Base-by-base conservation (phyloP, 2,888 invertebrate genomes). In the Eurois occulta region DNA sequence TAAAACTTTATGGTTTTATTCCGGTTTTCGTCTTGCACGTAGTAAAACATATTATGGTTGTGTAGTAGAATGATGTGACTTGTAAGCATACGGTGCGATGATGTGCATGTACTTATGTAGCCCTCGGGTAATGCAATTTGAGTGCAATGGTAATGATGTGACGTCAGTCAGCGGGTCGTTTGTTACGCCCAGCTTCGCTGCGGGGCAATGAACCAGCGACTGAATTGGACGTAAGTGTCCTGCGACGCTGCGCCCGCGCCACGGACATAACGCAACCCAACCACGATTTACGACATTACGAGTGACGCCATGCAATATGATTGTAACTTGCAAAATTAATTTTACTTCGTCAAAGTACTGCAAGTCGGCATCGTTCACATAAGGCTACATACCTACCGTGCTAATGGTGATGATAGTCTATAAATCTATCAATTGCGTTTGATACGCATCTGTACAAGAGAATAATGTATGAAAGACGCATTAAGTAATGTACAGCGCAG, bases 221-320 rank as follows among this genome's bases (percentile, higher is more conserved):
- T 94, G 95, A 95, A 96, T 96, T 95, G 95, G 95, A 94, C 94
- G 92, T 93, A 95, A 95, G 94, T 95, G 95, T 95, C 95, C 95
- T 94, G 95, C 94, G 92, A 92, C 92, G 91, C 79, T 79, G 88
- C 82, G 88, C 83, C 89, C 90, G 87, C 83, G 87, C 85, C 90
- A 90, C 92, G 91, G 91, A 92, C 92, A 92, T 90, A 92, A 93
- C 92, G 92, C 93, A 92, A 93, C 92, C 90, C 92, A 90, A 89
- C 90, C 90, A 89, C 93, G 92, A 94, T 94, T 95, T 94, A 94
- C 94, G 92, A 93, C 92, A 86, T 87, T 87, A 84, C 80, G 80
- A 84, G 85, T 89, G 88, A 92, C 92, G 90, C 92, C 89, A 90
- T 87, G 81, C 91, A 88, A 91, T 88, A 89, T 88, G 86, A 90